Evolutionary conservation across 1,140 invertebrate species (phyloP).

Genomic region (Heliothis virescens): DNA sequence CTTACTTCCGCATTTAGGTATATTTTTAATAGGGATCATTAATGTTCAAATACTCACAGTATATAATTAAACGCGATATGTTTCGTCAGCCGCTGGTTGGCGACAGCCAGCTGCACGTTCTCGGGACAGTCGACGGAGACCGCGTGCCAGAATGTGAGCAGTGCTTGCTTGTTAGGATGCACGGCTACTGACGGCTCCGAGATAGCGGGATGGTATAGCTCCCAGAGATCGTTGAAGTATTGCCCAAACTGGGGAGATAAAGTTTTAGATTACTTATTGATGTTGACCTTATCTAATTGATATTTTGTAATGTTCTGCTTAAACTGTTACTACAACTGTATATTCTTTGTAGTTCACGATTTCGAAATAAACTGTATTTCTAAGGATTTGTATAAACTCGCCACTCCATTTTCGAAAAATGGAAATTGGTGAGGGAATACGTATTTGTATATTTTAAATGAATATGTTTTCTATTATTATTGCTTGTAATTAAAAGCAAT

Average conservation of each 20-base stretch:
- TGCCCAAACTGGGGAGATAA: constrained; percentile 90
- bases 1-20: no score
- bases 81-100: constrained; percentile 94
- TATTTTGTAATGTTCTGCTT: no score
- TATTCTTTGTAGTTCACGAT: no score
- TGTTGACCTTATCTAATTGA: no score
- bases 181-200: constrained; percentile 98
- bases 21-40: no score
- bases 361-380: no score
- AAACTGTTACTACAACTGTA: background rate
- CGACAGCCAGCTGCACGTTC: constrained; percentile 95
- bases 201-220: constrained; percentile 96
- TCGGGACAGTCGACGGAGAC: constrained; percentile 96
- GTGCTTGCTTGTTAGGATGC: constrained; percentile 97
- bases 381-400: no score
- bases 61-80: constrained; percentile 99
- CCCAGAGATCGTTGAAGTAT: constrained; percentile 96
- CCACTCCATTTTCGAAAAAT: no score
- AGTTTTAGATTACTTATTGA: background rate
- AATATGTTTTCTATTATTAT: no score
- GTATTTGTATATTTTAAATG: no score
- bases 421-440: no score
- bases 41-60: constrained; percentile 89
- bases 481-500: no score
- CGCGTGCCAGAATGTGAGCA: constrained; percentile 97